Base-by-base conservation (phyloP, 2,113 vertebrate species). In the Lophius piscatorius region DNA sequence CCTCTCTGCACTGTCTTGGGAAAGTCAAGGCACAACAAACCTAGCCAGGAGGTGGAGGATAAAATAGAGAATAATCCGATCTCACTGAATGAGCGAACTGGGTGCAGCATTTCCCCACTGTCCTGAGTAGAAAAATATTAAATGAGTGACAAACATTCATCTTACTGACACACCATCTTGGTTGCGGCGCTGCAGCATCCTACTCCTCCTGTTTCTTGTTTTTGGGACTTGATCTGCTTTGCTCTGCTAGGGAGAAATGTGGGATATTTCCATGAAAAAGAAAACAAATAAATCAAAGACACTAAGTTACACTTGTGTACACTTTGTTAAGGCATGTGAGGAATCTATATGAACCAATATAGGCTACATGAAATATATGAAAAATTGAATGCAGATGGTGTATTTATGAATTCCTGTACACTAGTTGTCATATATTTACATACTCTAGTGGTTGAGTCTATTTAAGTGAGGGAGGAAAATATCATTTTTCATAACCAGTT, bases 331-430 rank as follows among this genome's bases (percentile, higher is more conserved):
- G 82, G 83, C 82, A 81, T 90, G 87, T 84, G 66, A 88, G 86
- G 77, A 89, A 82, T 76, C 71, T 84, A 80, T 86, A 85, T 85
- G 65, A 71, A 70, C 76, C 76, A 76, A 86, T 84, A 84, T 79
- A 87, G 74, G 77, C 80, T 76, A 81, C 74, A 82, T 63, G 78
- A 84, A 81, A 64, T 80, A 85, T 78, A 81, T 78, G 80, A 76
- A 74, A 81, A 79, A 49, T 35, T 51, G 74, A 89, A 87, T 88
- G 86, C 85, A 86, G 87, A 74, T 74, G 74, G 64, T 88, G 78
- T 82, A 83, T 80, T 80, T 82, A 78, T 82, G 78, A 50, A 83
- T 87, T 87, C 82, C 68, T 91, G 83, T 90, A 80, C 78, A 83
- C 88, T 88, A 81, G 82, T 76, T 64, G 84, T 89, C 49, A 73